A percentile compares a stretch with the other conserved stretches of the same genome.
phyloP scores from a whole-genome alignment of 2,113 vertebrate species.

The Callorhinus ursinus region DNA sequence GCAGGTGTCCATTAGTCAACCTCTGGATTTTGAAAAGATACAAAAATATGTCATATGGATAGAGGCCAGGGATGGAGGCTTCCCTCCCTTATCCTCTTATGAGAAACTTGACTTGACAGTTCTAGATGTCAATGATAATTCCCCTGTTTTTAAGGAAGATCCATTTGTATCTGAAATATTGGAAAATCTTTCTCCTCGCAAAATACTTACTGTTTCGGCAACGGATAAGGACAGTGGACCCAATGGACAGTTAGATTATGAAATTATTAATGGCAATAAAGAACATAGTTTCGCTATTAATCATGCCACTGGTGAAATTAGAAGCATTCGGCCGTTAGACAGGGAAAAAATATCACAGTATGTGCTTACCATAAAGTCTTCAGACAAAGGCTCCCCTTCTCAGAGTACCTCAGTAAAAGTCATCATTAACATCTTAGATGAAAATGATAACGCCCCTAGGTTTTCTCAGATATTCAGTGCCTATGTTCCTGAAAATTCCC shows the following conservation, averaged over 20 bases:
- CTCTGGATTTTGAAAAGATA: slow-evolving; percentile 94
- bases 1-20: slow-evolving; percentile 90
- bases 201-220: slow-evolving; percentile 91
- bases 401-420: slow-evolving; percentile 91
- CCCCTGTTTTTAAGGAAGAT: slow-evolving; percentile 92
- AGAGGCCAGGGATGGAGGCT: slow-evolving; percentile 95
- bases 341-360: slow-evolving; percentile 92
- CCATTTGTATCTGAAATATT: slow-evolving; percentile 92
- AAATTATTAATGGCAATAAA: slow-evolving; percentile 92
- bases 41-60: slow-evolving; percentile 96
- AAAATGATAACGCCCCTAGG: slow-evolving; percentile 96
- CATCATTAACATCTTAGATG: slow-evolving; percentile 92
- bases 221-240: slow-evolving; percentile 93
- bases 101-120: slow-evolving; percentile 93
- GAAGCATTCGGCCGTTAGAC: slow-evolving; percentile 92
- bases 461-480: slow-evolving; percentile 99
- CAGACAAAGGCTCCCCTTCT: slow-evolving; percentile 90
- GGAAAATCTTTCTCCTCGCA: slow-evolving; percentile 94
- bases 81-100: slow-evolving; percentile 97
- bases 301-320: slow-evolving; percentile 93
- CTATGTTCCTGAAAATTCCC: slow-evolving; percentile 94
- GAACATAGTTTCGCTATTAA: slow-evolving; percentile 94
- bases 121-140: slow-evolving; percentile 95
- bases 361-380: slow-evolving; percentile 91
- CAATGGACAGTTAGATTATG: slow-evolving; percentile 94